Conservation (phyloP, 2,888 invertebrate genomes). For the Spialia ferax region DNA sequence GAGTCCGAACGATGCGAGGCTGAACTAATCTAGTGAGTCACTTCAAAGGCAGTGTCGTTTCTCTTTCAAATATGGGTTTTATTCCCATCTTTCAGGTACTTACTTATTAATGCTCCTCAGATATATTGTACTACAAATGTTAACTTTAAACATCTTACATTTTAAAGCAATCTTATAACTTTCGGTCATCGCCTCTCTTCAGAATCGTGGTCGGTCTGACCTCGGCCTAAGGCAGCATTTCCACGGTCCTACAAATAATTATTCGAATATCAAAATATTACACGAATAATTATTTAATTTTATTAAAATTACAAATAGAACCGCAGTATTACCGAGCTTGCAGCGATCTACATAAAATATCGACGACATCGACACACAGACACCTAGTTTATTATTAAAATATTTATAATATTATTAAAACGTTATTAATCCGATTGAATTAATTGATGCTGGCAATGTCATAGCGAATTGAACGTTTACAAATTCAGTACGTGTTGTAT, state of each 20-base stretch:
- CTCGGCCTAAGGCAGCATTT: slow-evolving; percentile 15
- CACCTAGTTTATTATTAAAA: slow-evolving; percentile 43
- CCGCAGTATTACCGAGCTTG: slow-evolving; percentile 49
- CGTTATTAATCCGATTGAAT: slow-evolving; percentile 38
- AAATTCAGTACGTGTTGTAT: slow-evolving; percentile 34
- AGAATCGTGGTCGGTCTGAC: slow-evolving; percentile 18
- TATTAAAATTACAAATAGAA: slow-evolving; percentile 9
- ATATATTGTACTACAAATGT: slow-evolving; percentile 23
- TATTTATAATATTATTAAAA: slow-evolving; percentile 18
- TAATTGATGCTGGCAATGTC: slow-evolving; percentile 48
- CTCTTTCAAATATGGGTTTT: not conserved
- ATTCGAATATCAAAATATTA: not conserved
- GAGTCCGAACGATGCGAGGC: slow-evolving; percentile 18
- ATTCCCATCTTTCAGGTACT: slow-evolving; percentile 33
- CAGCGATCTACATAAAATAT: slow-evolving; percentile 51
- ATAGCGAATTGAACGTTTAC: slow-evolving; percentile 32
- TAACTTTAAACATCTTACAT: slow-evolving; percentile 22
- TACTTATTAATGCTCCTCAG: slow-evolving; percentile 6
- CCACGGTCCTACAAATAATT: slow-evolving; percentile 30
- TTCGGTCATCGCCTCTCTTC: slow-evolving; percentile 17
- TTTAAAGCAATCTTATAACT: slow-evolving; percentile 19
- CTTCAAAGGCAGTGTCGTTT: slow-evolving; percentile 38
- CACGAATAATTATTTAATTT: slow-evolving; percentile 16
- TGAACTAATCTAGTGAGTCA: slow-evolving; percentile 32
- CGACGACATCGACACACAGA: slow-evolving; percentile 47